A percentile compares a stretch with the other conserved stretches of the same genome.
Conservation (phyloP, 2,113 vertebrate species). For the Neopipo cinnamomea region DNA sequence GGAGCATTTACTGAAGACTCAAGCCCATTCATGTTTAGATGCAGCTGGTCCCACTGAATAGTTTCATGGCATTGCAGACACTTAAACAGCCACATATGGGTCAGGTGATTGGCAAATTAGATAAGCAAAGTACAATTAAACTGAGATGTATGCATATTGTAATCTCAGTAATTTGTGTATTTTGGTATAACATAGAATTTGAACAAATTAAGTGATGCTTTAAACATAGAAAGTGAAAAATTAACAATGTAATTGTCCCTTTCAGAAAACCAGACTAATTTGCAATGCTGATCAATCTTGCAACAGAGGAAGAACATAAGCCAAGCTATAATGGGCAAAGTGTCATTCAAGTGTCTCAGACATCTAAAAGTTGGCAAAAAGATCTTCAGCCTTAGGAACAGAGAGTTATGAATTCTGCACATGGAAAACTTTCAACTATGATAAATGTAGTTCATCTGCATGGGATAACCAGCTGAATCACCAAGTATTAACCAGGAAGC, state of each 20-base stretch:
- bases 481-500: background rate
- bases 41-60: background rate
- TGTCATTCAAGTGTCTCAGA: background rate
- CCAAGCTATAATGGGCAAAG: background rate
- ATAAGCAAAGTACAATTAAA: background rate
- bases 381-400: background rate
- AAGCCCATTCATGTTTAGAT: background rate
- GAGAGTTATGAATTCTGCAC: background rate
- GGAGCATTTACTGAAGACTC: background rate
- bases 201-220: conserved; percentile 10
- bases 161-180: background rate
- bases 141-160: background rate
- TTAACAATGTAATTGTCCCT: background rate
- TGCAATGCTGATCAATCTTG: background rate
- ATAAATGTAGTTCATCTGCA: background rate
- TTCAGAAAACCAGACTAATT: background rate
- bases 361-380: background rate
- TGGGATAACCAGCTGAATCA: background rate
- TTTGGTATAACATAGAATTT: background rate
- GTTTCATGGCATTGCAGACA: background rate
- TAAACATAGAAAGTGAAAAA: background rate
- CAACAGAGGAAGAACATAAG: background rate
- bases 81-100: background rate
- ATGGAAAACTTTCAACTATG: background rate
- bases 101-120: background rate